Percentiles rank a stretch among this genome's conserved stretches.
Conservation (phyloP, 2,797 vertebrate species). For the Coracias cyanogaster region DNA sequence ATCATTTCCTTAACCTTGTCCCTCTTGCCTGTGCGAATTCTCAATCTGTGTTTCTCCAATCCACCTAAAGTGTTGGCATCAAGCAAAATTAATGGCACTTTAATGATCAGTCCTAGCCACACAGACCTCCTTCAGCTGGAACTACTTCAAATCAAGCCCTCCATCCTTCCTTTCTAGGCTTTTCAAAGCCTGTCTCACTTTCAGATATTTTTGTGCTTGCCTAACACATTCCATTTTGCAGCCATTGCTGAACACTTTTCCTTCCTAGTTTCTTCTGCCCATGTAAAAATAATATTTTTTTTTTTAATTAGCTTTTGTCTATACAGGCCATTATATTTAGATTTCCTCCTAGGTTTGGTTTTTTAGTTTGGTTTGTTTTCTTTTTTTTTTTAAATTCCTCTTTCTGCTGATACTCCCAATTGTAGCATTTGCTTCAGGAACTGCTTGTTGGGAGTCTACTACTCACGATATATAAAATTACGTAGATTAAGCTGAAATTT, state of each 20-base stretch:
- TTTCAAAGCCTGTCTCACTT: not conserved
- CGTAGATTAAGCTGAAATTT: not conserved
- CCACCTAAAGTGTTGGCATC: not conserved
- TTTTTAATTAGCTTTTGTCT: not conserved
- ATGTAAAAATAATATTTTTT: not conserved
- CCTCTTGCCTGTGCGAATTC: not conserved
- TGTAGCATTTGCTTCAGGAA: not conserved
- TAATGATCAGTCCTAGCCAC: not conserved
- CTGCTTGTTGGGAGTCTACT: not conserved
- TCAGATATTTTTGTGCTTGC: not conserved
- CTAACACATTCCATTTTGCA: not conserved
- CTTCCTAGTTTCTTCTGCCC: accelerated
- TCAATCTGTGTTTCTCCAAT: not conserved
- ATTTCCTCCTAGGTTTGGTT: not conserved
- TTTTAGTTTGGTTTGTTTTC: too few species aligned
- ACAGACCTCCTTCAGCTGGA: conserved; percentile 22
- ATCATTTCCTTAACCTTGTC: conserved; percentile 44
- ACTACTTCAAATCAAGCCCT: not conserved
- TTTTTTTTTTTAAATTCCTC: not conserved
- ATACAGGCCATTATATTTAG: not conserved
- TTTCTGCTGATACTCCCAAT: not conserved
- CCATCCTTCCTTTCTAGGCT: not conserved
- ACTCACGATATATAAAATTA: not conserved
- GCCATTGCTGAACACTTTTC: not conserved
- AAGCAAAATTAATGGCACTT: not conserved